These are phyloP conservation scores for Tholera decimalis DNA, from an alignment of 2,888 invertebrate genomes.

Conservation along the genomic window DNA sequence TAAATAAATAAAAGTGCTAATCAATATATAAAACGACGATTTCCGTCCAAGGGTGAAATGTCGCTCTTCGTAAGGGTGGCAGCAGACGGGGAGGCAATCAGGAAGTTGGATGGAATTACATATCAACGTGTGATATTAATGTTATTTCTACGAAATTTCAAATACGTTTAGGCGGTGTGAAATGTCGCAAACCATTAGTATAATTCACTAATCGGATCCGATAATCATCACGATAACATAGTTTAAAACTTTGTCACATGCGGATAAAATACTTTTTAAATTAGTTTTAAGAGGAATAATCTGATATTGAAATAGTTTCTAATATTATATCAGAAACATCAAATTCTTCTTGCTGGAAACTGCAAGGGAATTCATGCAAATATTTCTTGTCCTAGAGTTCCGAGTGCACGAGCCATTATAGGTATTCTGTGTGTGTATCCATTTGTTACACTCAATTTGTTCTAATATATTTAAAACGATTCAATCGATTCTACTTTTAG, in stretches of 20 bases:
- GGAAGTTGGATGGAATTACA: slow-evolving; percentile 45
- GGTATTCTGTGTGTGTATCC: no score
- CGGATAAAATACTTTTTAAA: neutral
- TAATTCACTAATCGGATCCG: neutral
- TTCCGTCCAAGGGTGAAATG: slow-evolving; percentile 43
- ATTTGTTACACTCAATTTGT: no score
- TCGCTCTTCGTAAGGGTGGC: slow-evolving; percentile 6
- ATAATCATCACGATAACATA: no score
- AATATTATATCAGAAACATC: neutral
- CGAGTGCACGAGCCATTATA: no score
- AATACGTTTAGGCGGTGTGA: neutral
- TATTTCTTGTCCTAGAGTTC: no score
- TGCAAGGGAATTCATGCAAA: no score
- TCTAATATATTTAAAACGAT: no score
- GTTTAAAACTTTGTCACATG: no score
- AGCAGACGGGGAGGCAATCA: slow-evolving; percentile 38
- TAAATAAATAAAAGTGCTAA: slow-evolving; percentile 38
- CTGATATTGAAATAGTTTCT: neutral
- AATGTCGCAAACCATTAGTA: neutral
- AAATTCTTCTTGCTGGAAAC: neutral
- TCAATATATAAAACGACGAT: slow-evolving; percentile 46
- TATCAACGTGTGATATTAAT: slow-evolving; percentile 32
- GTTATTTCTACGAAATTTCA: slow-evolving; percentile 9
- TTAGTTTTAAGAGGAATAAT: no score
- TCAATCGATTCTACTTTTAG: no score